Conservation (phyloP, 2,797 vertebrate species). For the Onychomys leucogaster region DNA sequence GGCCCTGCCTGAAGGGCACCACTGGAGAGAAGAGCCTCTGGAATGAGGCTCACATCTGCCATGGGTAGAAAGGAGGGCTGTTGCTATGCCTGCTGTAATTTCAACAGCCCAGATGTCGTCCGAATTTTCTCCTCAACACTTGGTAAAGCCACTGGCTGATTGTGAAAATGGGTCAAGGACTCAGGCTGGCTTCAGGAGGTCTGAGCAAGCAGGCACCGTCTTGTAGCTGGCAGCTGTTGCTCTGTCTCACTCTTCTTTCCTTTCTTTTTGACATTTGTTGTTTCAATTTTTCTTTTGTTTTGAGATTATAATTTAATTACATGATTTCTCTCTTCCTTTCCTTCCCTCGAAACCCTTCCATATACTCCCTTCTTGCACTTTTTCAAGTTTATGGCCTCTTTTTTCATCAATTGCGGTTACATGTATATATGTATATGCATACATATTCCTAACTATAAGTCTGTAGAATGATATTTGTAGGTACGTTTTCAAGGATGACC, state of each 20-base stretch:
- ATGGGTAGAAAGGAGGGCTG: not conserved
- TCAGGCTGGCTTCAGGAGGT: not conserved
- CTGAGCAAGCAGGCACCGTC: not conserved
- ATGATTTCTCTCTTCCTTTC: not conserved
- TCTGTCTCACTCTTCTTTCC: not conserved
- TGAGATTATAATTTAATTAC: not conserved
- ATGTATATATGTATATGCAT: too few relatives aligned
- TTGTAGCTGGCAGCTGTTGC: not conserved
- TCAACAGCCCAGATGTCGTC: not conserved
- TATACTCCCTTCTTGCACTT: not conserved
- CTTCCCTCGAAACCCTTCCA: too few relatives aligned
- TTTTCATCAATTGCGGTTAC: not conserved
- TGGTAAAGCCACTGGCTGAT: not conserved
- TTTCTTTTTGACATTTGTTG: not conserved
- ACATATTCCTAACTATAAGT: not conserved
- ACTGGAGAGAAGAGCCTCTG: not conserved
- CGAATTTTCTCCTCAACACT: not conserved
- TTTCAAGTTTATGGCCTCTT: not conserved
- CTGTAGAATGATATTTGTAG: not conserved
- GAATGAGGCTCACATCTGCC: not conserved
- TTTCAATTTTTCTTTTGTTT: not conserved
- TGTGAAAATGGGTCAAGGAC: constrained; percentile 32
- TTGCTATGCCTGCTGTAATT: not conserved
- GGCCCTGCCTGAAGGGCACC: not conserved
- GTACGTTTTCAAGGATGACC: not conserved